Evolutionary conservation across 2,888 invertebrate genomes (phyloP).

Genomic region (Calameuta filiformis): DNA sequence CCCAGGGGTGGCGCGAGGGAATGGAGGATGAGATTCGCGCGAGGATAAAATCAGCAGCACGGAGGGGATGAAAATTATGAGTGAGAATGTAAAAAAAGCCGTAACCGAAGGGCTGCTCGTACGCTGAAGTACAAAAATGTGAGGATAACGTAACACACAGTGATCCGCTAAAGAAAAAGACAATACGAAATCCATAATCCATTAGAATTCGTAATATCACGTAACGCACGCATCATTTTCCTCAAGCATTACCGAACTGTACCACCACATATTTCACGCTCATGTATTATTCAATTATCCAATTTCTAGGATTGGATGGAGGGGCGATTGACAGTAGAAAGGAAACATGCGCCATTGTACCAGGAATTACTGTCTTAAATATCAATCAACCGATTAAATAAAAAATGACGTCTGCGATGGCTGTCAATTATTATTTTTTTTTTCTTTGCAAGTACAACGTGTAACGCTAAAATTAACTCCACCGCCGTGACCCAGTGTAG

Average conservation of each 20-base stretch:
- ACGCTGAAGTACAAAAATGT: background rate
- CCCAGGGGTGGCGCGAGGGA: background rate
- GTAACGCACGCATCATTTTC: conserved; percentile 18
- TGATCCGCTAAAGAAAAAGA: conserved; percentile 10
- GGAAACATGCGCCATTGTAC: background rate
- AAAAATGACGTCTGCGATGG: background rate
- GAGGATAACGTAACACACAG: background rate
- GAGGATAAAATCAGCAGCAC: background rate
- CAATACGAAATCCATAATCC: conserved; percentile 36
- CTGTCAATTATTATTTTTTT: no score
- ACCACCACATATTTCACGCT: conserved; percentile 13
- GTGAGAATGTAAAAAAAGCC: background rate
- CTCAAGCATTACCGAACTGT: background rate
- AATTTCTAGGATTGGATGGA: conserved; percentile 28
- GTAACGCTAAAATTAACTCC: background rate
- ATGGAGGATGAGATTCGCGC: background rate
- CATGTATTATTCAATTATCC: conserved; percentile 36
- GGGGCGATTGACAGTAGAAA: background rate
- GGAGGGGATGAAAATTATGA: background rate
- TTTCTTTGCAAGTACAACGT: background rate
- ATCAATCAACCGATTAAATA: conserved; percentile 6
- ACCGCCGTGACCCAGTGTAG: background rate
- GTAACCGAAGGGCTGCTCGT: background rate
- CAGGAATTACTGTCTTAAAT: conserved; percentile 7
- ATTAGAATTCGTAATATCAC: conserved; percentile 31